Evolutionary conservation across 2,888 invertebrate species (phyloP), one percentile per base, ranked within the genome.

Genomic region (Caenorhabditis becei): DNA sequence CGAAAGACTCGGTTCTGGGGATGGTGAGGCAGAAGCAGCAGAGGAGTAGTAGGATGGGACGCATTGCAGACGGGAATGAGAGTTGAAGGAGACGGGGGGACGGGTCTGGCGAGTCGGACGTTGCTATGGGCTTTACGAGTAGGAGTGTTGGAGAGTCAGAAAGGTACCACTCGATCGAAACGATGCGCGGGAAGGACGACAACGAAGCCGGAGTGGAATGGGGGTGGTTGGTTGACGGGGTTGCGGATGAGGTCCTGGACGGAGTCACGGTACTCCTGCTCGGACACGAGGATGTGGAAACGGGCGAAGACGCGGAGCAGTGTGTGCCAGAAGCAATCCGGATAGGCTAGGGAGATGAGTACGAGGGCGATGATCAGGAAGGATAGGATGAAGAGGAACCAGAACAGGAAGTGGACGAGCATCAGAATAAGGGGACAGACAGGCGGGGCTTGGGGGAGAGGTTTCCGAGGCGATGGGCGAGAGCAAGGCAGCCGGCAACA

Each of bases 381-480:
- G n/a, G 16, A 0, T 23, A 49, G 0, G 5, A 58, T 58, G 58
- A 35, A 24, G 5, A 54, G 1, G 54, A 67, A 18, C 56, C 63
- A 65, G 26, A 65, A 37, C 1, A 74, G 5, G 58, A 65, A 37
- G 14, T 23, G 58, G 5, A 44, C 24, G 26, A 74, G 54, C 14
- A 51, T 61, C 26, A 56, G 56, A 56, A 28, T 10, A 23, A 7
- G 23, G 32, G 23, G n/a, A 24, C 32, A 14, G 26, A 37, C 14
- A 37, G 24, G 18, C 16, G 32, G 7, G 10, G 8, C 1, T n/a
- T 10, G 18, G 32, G 32, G 37, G 67, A 28, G 26, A 23, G 44
- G 56, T 58, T 58, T 49, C 58, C 58, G 58, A 47, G 59, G 69
- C 23, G 58, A 69, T 69, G 24, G 4, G 32, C 26, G 28, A 20